Conservation (phyloP, 1,140 invertebrate species). For the Lysiphlebus fabarum region DNA sequence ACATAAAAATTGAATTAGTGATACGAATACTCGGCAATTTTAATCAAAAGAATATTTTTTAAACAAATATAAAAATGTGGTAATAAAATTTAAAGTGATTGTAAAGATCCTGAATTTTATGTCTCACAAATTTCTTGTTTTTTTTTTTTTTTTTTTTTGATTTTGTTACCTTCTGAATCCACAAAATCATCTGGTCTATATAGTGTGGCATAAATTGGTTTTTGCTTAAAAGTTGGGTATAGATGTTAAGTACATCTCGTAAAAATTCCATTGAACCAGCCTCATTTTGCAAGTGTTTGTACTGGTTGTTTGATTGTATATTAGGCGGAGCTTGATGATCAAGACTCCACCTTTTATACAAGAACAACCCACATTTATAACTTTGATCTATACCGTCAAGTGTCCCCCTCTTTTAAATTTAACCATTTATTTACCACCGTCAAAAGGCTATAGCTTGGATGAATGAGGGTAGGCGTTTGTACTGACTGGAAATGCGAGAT, state of each 20-base stretch:
- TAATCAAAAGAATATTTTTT: too few relatives aligned
- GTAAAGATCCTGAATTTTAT: too few relatives aligned
- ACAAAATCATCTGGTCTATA: too few relatives aligned
- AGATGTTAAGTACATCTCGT: conserved; percentile 52
- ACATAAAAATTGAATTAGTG: too few relatives aligned
- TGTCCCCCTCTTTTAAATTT: conserved; percentile 20
- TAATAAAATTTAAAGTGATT: too few relatives aligned
- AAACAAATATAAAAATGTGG: too few relatives aligned
- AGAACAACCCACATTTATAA: conserved; percentile 21
- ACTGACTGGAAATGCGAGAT: conserved; percentile 35
- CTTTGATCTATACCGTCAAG: conserved; percentile 33
- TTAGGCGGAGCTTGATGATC: conserved; percentile 21
- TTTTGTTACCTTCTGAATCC: too few relatives aligned
- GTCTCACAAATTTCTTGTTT: too few relatives aligned
- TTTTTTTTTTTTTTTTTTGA: too few relatives aligned
- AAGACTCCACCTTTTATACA: conserved; percentile 14
- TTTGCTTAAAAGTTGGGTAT: conserved; percentile 19
- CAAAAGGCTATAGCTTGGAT: conserved; percentile 1
- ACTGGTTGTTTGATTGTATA: conserved; percentile 16
- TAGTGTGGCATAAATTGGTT: too few relatives aligned
- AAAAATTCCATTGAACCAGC: conserved; percentile 52
- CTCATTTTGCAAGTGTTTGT: conserved; percentile 45
- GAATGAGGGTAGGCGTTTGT: conserved; percentile 31
- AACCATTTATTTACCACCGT: background rate
- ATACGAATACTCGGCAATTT: too few relatives aligned